Conservation (phyloP, 2,888 invertebrate species). For the Metallyticus violacea region DNA sequence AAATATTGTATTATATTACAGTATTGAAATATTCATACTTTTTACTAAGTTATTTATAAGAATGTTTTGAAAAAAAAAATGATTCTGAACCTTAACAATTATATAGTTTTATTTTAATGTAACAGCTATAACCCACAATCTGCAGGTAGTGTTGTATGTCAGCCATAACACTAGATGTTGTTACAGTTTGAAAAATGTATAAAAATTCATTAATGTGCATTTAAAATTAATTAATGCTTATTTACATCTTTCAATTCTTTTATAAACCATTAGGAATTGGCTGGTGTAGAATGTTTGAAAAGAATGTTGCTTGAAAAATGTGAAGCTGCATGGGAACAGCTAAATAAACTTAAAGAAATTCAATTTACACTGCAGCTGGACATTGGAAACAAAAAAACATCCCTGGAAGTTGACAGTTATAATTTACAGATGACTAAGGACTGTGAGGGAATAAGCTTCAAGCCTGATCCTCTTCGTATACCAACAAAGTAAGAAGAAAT, state of each 20-base stretch:
- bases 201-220: no score
- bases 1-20: no score
- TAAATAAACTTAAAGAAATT: constrained; percentile 72
- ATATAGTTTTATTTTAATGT: no score
- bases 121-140: no score
- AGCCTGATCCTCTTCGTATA: constrained; percentile 75
- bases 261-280: constrained; percentile 55
- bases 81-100: no score
- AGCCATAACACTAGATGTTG: no score
- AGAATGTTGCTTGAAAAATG: constrained; percentile 68
- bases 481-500: constrained; percentile 67
- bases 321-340: constrained; percentile 76
- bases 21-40: no score
- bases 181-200: no score
- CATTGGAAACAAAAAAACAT: constrained; percentile 75
- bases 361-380: constrained; percentile 70
- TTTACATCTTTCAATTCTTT: not conserved
- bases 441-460: constrained; percentile 72
- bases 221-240: no score
- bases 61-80: no score
- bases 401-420: constrained; percentile 70
- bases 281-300: constrained; percentile 69
- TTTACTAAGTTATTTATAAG: no score
- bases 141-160: no score
- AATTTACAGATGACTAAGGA: constrained; percentile 74